Base-by-base conservation (phyloP, 2,113 vertebrate species). In the Puntigrus tetrazona region DNA sequence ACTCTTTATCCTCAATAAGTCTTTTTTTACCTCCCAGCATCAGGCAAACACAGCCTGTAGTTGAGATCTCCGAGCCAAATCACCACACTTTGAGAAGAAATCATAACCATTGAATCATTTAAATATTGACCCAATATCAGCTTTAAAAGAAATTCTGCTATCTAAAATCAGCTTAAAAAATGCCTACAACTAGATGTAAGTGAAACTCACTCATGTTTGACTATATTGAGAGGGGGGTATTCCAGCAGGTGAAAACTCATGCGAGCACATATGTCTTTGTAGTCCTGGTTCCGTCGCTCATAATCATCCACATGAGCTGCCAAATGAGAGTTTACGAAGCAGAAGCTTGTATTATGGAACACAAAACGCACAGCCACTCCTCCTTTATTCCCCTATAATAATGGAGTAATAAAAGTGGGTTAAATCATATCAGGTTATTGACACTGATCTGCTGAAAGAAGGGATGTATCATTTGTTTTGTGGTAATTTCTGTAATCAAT, bases 11-110 rank as follows among this genome's bases (percentile, higher is more conserved):
- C 45, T 78, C 84, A 88, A 99, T 98, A 50, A 95, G 93, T 80
- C 7, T 91, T 92, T 91, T 92, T 99, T 99, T 84, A 98, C 97
- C 16, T 97, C 96, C 43, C 85, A 87, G 96, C 94, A 65, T 98
- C 97, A 8, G 92, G 93, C 81, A 96, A 89, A 91, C 94, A 98
- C 50, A 99, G 95, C 57, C 98, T 94, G 89, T 99, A 99, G 93
- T 99, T 99, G 90, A 99, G 90, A 91, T 99, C 98, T 88, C 98
- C 98, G 31, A 99, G 91, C 98, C 98, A 99, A 92, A 99, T 95
- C 67, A 99, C 96, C 10, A 98, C 95, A 65, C 98, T 99, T 91
- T 87, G 84, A 87, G 82, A 80, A 82, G 90, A 89, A 86, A 82
- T 74, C 20, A 81, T 25, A 36, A 70, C 13, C 20, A 84, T 38